A percentile compares a stretch with the other conserved stretches of the same genome.
Evolutionary conservation across 53 echinoderm and acorn worm genomes (phyloP).

Genomic region (Zoroaster sp.): DNA sequence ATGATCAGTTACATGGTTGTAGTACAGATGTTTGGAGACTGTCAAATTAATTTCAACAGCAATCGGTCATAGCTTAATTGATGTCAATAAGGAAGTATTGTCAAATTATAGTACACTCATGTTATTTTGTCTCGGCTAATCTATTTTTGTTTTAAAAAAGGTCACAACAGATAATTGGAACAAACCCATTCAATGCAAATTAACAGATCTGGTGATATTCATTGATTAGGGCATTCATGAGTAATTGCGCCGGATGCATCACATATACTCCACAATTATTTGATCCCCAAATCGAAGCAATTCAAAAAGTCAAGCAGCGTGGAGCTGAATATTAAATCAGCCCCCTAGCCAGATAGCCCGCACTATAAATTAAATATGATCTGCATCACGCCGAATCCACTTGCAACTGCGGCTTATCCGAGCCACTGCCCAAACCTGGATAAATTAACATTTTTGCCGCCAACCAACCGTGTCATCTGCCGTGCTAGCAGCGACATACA

Average conservation of each 20-base stretch:
- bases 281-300: not conserved
- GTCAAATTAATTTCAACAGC: no score
- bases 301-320: not conserved
- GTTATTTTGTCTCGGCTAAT: no score
- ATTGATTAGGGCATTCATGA: not conserved
- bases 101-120: no score
- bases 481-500: not conserved
- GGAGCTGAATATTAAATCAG: not conserved
- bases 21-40: no score
- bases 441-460: constrained; percentile 33
- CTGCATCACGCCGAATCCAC: not conserved
- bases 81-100: no score
- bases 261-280: not conserved
- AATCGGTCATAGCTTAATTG: no score
- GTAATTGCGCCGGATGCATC: not conserved
- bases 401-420: not conserved
- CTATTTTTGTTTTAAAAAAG: no score
- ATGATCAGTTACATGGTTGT: no score
- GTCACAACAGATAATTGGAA: not conserved
- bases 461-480: not conserved
- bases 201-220: not conserved
- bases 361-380: constrained; percentile 21
- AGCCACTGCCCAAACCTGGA: not conserved
- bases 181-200: not conserved
- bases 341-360: not conserved